Conservation (phyloP, 2,113 vertebrate genomes). For the Hemichromis elongatus region DNA sequence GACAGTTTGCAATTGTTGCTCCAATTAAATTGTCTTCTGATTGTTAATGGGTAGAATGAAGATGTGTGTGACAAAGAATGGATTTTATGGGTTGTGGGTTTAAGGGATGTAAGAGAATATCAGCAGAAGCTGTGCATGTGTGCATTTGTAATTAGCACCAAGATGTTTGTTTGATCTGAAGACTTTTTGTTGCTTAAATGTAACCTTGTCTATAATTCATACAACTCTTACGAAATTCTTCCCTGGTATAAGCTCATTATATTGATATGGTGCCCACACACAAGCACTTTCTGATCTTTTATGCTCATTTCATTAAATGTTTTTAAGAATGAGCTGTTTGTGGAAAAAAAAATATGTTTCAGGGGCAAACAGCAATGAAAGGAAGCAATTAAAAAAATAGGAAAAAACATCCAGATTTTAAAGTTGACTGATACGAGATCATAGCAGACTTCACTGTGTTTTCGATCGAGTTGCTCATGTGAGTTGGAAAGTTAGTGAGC, state of each 20-base stretch:
- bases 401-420: neutral
- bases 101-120: neutral
- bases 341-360: neutral
- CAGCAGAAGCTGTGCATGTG: neutral
- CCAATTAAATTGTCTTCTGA: neutral
- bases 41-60: neutral
- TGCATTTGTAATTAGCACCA: slow-evolving; percentile 2
- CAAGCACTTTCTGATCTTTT: neutral
- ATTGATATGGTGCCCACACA: neutral
- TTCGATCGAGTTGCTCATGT: neutral
- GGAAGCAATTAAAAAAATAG: neutral
- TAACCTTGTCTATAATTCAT: neutral
- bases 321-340: neutral
- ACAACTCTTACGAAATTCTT: neutral
- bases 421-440: neutral
- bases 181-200: neutral
- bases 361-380: neutral
- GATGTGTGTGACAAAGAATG: neutral
- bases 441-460: neutral
- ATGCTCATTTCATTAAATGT: slow-evolving; percentile 4
- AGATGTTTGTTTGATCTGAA: neutral
- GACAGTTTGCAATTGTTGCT: neutral
- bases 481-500: neutral
- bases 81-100: neutral
- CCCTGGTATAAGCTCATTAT: neutral